Conservation (phyloP, 1,140 invertebrate genomes). For the Linepithema humile region DNA sequence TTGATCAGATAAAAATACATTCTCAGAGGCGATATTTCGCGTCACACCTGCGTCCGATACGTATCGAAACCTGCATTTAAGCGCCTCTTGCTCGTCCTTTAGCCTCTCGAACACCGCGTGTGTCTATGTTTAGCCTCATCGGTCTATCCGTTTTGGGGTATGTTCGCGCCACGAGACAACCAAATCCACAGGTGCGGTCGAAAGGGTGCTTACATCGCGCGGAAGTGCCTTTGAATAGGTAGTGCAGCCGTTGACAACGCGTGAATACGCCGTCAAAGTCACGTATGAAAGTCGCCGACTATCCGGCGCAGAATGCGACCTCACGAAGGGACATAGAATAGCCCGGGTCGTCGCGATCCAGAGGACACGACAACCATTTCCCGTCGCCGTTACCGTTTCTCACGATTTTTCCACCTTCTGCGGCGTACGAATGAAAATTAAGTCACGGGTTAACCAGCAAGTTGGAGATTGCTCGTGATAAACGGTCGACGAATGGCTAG, state of each 20-base stretch:
- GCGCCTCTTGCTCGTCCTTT: background rate
- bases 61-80: background rate
- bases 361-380: slow-evolving; percentile 22
- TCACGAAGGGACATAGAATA: slow-evolving; percentile 17
- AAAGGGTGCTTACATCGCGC: slow-evolving; percentile 64
- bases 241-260: slow-evolving; percentile 31
- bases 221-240: slow-evolving; percentile 67
- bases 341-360: slow-evolving; percentile 26
- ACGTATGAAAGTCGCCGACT: slow-evolving; percentile 34
- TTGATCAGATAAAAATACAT: background rate
- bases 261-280: slow-evolving; percentile 32
- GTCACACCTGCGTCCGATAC: background rate
- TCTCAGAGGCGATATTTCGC: background rate
- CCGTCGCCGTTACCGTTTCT: slow-evolving; percentile 33
- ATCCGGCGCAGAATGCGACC: slow-evolving; percentile 40
- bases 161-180: slow-evolving; percentile 40
- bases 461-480: slow-evolving; percentile 36
- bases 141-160: slow-evolving; percentile 12
- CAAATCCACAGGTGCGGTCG: slow-evolving; percentile 70
- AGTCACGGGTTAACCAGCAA: slow-evolving; percentile 23
- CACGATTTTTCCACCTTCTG: slow-evolving; percentile 9
- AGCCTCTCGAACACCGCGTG: background rate
- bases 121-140: slow-evolving; percentile 41
- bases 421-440: slow-evolving; percentile 32
- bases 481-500: slow-evolving; percentile 22